These are phyloP conservation scores for Thecocarcelia acutangulata DNA, from an alignment of 2,888 invertebrate species.

Conservation along the genomic window DNA sequence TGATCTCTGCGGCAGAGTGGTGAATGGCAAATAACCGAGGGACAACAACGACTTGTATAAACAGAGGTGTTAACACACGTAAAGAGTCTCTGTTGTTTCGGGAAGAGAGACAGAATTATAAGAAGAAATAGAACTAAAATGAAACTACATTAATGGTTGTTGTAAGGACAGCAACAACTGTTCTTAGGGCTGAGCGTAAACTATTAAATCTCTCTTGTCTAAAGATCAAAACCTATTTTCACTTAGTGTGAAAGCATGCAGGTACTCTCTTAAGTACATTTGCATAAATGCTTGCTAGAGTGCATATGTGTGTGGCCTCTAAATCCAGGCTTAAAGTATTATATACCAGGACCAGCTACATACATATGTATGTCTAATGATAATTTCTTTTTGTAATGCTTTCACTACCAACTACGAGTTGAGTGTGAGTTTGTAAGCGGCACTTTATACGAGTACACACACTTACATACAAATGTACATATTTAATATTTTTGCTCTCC, in stretches of 20 bases:
- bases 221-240: no score
- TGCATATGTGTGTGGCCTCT: slow-evolving; percentile 19
- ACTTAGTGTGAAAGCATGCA: slow-evolving; percentile 1
- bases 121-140: neutral
- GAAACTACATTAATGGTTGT: neutral
- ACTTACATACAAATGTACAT: no score
- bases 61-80: slow-evolving; percentile 63
- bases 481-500: no score
- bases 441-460: no score
- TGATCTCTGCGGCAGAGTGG: slow-evolving; percentile 47
- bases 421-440: slow-evolving; percentile 10
- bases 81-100: slow-evolving; percentile 47
- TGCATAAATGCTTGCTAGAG: neutral
- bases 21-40: slow-evolving; percentile 58
- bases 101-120: neutral
- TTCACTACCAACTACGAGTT: neutral
- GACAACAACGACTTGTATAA: slow-evolving; percentile 10
- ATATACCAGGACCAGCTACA: slow-evolving; percentile 34
- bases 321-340: slow-evolving; percentile 39
- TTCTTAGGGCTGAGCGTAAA: slow-evolving; percentile 42
- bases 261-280: neutral
- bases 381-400: neutral
- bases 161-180: slow-evolving; percentile 18
- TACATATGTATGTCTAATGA: no score
- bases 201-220: slow-evolving; percentile 5